These are phyloP conservation scores for Phengaris alcon DNA, from an alignment of 2,888 invertebrate species.

Conservation along the genomic window DNA sequence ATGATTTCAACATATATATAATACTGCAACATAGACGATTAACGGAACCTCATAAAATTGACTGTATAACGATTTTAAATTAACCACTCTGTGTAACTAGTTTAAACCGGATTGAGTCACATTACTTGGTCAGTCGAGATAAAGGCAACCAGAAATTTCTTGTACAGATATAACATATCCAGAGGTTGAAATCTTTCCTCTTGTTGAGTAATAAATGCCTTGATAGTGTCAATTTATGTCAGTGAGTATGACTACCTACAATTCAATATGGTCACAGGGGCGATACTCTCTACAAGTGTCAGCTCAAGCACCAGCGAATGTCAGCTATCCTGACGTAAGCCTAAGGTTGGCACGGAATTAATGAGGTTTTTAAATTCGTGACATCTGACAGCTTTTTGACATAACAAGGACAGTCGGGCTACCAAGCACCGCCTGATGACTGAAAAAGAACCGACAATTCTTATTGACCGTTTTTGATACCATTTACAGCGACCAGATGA, in stretches of 20 bases:
- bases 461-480: too few relatives aligned
- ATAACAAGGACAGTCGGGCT: too few relatives aligned
- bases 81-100: background rate
- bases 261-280: too few relatives aligned
- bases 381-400: too few relatives aligned
- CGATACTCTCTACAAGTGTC: background rate
- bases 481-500: too few relatives aligned
- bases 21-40: background rate
- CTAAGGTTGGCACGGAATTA: too few relatives aligned
- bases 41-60: background rate
- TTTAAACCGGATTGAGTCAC: background rate
- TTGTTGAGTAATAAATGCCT: background rate
- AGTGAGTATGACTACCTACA: background rate
- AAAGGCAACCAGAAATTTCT: conserved; percentile 10
- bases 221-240: background rate
- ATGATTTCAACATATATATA: too few relatives aligned
- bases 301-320: too few relatives aligned
- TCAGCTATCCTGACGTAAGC: too few relatives aligned
- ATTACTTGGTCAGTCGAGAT: conserved; percentile 11
- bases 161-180: background rate
- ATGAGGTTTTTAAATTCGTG: too few relatives aligned
- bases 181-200: conserved; percentile 7
- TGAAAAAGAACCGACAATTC: too few relatives aligned
- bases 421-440: too few relatives aligned
- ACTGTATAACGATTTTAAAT: background rate